Conservation (phyloP, 2,797 vertebrate species). For the Enteromius argenteus region DNA sequence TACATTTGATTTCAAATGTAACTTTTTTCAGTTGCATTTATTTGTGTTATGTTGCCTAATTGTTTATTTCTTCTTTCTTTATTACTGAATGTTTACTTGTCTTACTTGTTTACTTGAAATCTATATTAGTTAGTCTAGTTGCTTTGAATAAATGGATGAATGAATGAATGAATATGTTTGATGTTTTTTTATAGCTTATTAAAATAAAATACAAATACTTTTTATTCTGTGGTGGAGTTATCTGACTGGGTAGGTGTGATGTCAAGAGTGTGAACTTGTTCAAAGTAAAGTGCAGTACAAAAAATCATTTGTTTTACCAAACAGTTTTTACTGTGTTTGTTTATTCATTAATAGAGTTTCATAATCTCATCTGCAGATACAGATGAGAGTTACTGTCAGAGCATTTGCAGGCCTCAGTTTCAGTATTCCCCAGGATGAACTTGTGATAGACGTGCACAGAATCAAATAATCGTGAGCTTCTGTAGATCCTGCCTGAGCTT, state of each 20-base stretch:
- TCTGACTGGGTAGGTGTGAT: background rate
- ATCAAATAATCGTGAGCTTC: background rate
- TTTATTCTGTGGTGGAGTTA: background rate
- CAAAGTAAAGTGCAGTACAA: background rate
- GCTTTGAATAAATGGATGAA: no score
- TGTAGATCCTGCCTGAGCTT: background rate
- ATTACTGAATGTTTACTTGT: no score
- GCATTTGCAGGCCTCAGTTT: background rate
- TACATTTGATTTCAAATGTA: background rate
- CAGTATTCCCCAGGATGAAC: background rate
- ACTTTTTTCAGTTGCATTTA: background rate
- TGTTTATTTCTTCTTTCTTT: no score
- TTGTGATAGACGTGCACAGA: background rate
- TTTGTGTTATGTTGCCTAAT: no score
- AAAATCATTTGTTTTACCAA: background rate
- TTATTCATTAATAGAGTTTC: conserved; percentile 13
- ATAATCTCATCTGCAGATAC: conserved; percentile 8
- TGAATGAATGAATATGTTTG: no score
- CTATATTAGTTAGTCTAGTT: no score
- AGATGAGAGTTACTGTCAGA: background rate
- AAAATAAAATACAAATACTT: background rate
- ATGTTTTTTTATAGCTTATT: background rate
- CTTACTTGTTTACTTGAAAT: no score
- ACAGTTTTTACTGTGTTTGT: conserved; percentile 10
- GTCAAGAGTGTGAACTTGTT: conserved; percentile 6